Evolutionary conservation across 1,140 invertebrate genomes (phyloP).

Genomic region (Pachyrhynchus sulphureomaculatus): DNA sequence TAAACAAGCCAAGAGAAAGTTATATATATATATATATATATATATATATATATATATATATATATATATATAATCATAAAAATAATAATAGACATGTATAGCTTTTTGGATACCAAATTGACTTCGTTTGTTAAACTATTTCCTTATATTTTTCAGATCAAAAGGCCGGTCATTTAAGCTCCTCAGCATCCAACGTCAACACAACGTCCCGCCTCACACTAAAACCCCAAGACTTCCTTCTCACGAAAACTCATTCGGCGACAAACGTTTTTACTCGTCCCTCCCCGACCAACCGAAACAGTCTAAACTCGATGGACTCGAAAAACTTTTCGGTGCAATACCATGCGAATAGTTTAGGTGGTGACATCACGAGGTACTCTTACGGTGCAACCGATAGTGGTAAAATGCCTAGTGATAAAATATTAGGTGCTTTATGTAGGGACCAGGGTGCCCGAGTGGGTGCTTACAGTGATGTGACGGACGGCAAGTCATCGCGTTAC

Average conservation of each 20-base stretch:
- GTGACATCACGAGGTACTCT: constrained; percentile 9
- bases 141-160: constrained; percentile 35
- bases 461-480: constrained; percentile 21
- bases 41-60: no score
- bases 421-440: not conserved
- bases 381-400: constrained; percentile 21
- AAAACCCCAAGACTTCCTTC: constrained; percentile 29
- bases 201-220: constrained; percentile 26
- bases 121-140: no score
- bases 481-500: constrained; percentile 10
- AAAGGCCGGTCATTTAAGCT: constrained; percentile 30
- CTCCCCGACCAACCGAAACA: constrained; percentile 37
- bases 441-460: not conserved
- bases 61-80: no score
- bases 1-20: no score
- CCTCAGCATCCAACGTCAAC: constrained; percentile 36
- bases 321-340: constrained; percentile 41
- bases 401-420: constrained; percentile 3
- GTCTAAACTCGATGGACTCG: constrained; percentile 36
- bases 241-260: constrained; percentile 49
- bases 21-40: no score
- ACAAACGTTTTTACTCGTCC: constrained; percentile 45
- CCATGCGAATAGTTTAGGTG: constrained; percentile 17
- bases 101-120: no score
- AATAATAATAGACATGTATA: no score